These are phyloP conservation scores for Phengaris alcon DNA, from an alignment of 2,888 invertebrate genomes.

Conservation along the genomic window DNA sequence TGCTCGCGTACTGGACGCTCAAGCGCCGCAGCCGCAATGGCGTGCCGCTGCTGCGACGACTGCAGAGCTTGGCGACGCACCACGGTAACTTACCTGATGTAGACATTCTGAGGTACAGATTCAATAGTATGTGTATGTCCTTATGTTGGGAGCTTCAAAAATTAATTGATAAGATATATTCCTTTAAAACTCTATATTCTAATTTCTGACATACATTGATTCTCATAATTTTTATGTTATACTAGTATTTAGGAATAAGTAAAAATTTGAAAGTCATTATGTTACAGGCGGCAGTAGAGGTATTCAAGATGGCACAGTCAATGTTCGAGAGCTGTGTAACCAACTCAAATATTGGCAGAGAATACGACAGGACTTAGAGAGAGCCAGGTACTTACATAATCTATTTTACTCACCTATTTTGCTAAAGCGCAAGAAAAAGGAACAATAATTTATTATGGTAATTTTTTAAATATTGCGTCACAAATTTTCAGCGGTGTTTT, in stretches of 20 bases:
- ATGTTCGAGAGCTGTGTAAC: slow-evolving; percentile 87
- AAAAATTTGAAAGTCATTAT: background rate
- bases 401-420: background rate
- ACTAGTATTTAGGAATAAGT: too few species aligned
- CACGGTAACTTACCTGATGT: slow-evolving; percentile 46
- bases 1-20: slow-evolving; percentile 98
- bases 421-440: too few species aligned
- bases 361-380: slow-evolving; percentile 94
- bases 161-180: too few species aligned
- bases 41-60: slow-evolving; percentile 91
- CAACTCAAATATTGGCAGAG: slow-evolving; percentile 96
- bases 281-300: slow-evolving; percentile 66
- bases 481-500: too few species aligned
- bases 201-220: too few species aligned
- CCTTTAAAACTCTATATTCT: too few species aligned
- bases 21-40: slow-evolving; percentile 97
- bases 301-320: slow-evolving; percentile 81
- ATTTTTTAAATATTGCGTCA: too few species aligned
- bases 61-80: slow-evolving; percentile 54
- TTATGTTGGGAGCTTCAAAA: too few species aligned
- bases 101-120: background rate
- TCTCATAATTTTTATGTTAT: too few species aligned
- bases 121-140: too few species aligned
- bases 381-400: slow-evolving; percentile 81
- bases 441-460: too few species aligned